Evolutionary conservation across 1,140 invertebrate genomes (phyloP), one percentile per base, ranked within the genome.

Genomic region (Cydia fagiglandana): DNA sequence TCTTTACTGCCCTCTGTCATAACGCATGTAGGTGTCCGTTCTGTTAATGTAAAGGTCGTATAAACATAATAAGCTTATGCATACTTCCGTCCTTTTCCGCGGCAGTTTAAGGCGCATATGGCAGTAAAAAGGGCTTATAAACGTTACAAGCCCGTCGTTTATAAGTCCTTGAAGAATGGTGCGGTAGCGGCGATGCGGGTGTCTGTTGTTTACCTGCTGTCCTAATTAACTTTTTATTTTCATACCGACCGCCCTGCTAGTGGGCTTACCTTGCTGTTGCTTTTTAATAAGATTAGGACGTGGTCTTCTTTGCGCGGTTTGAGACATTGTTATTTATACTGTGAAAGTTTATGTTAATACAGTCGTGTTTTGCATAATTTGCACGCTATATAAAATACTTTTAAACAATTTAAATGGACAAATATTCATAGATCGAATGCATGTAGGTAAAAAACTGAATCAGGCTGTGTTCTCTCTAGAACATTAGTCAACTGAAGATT

Each of bases 141-240:
- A 24, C 56, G 17, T 61, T 24, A 24, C 9, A 61, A 61, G n/a
- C 2, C 5, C 24, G 7, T 10, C 56, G 17, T 24, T 61, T 61
- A 6, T 61, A 61, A 20, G 56, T 61, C 56, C 10, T 61, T 61
- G 9, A 10, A 24, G 5, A 61, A 24, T 2, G 2, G 56, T 24
- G 9, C 1, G 20, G 56, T 61, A 38, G 17, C 66, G 15, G 38
- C 85, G 74, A 81, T 83, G 80, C 80, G 83, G 84, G 86, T 84
- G 83, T 84, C 80, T 75, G 74, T 34, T 85, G 84, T 86, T 86
- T 86, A 88, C 85, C 82, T 83, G 77, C 56, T 53, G 73, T 47
- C 50, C 47, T 84, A 86, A 88, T 88, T 88, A 87, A 84, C 82
- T 83, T 87, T 87, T 86, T 84, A 86, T 86, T 85, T 85, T 79